phyloP scores from a whole-genome alignment of 2,797 vertebrate species.

The Eulemur coronatus region DNA sequence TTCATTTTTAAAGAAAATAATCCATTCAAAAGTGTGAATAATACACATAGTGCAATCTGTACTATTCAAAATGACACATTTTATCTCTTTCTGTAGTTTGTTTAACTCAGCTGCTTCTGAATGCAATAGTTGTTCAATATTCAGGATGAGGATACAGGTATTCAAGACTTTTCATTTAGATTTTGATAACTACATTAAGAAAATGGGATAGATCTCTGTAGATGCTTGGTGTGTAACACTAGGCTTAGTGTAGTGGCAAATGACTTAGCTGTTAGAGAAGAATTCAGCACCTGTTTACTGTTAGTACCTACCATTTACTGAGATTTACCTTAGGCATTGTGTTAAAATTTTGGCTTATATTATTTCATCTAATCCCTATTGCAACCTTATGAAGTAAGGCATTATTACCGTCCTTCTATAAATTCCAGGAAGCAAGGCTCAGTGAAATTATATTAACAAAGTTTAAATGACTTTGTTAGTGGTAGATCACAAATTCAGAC shows the following conservation, averaged over 20 bases:
- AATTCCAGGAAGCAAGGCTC: neutral
- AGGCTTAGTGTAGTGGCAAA: neutral
- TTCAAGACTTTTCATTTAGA: neutral
- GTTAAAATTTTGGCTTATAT: neutral
- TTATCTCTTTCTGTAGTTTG: neutral
- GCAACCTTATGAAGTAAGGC: neutral
- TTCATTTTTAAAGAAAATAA: neutral
- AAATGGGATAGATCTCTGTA: neutral
- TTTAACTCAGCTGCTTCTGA: neutral
- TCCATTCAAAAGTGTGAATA: neutral
- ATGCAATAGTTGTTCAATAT: neutral
- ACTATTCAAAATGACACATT: neutral
- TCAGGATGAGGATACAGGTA: neutral
- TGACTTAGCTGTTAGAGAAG: neutral
- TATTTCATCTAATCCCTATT: neutral
- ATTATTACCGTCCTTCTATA: neutral
- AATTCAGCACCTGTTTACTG: neutral
- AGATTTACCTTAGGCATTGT: neutral
- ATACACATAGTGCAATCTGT: neutral
- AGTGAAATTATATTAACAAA: neutral
- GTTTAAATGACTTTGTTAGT: neutral
- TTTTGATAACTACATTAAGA: neutral
- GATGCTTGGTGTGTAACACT: neutral
- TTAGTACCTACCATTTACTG: neutral
- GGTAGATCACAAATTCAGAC: neutral